Conservation (phyloP, 2,113 vertebrate species). For the Tachuris rubrigastra region DNA sequence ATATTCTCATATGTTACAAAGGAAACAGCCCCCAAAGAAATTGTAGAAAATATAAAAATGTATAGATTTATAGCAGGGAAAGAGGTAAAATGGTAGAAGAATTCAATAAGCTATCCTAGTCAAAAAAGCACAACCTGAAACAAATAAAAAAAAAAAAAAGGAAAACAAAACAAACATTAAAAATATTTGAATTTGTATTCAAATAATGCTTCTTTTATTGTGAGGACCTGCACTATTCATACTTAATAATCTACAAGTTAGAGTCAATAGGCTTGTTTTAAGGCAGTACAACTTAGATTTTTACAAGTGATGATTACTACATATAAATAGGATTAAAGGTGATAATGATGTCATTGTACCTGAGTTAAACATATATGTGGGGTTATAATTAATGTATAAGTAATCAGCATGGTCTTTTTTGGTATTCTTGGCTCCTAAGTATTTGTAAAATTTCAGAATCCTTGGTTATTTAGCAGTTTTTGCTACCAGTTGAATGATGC, state of each 20-base stretch:
- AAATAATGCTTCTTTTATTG: background rate
- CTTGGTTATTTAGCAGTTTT: background rate
- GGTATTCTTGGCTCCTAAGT: background rate
- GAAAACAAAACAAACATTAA: background rate
- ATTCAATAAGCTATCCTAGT: background rate
- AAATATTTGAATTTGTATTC: background rate
- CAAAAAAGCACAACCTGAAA: background rate
- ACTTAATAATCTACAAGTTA: background rate
- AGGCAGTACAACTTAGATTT: background rate
- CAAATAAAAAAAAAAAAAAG: too few species aligned
- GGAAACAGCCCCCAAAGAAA: constrained; percentile 66
- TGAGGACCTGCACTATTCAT: background rate
- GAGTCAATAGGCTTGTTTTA: background rate
- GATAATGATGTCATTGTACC: background rate
- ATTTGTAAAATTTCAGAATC: background rate
- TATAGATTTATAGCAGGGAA: constrained; percentile 32
- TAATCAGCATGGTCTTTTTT: background rate
- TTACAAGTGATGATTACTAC: background rate
- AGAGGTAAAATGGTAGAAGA: constrained; percentile 7
- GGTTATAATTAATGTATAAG: background rate
- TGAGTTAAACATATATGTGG: background rate
- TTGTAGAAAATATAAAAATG: constrained; percentile 60
- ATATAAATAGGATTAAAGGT: background rate
- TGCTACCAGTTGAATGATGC: background rate
- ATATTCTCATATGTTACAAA: constrained; percentile 69